Evolutionary conservation across 2,888 invertebrate genomes (phyloP), one percentile per base, ranked within the genome.

Genomic region (Rhorus exstirpatorius): DNA sequence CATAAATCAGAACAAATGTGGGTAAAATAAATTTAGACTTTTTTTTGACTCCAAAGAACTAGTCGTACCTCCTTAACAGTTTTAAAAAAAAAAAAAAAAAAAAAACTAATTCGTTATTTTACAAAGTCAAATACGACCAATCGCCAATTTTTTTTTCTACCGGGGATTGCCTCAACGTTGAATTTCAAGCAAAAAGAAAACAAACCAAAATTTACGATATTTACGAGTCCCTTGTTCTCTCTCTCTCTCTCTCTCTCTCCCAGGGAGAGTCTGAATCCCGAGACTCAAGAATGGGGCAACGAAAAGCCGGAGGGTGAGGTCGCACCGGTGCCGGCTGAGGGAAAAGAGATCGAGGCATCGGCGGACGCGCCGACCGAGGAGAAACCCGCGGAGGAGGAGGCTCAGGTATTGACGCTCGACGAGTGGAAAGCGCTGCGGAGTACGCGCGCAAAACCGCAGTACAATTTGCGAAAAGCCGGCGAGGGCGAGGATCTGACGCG

Each of bases 361-460:
- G 90, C 91, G 12, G 93, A 93, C 60, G 83, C 88, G 61, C 85
- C 90, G 2, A 75, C 92, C 8, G 93, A 92, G 65, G 93, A 94
- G 89, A 94, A 93, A 83, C 94, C 91, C 0, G 94, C 94, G 70
- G 97, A 97, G 89, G 97, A 97, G 86, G 97, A 96, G 93, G 95
- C 96, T 65, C 96, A 84, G 90, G 97, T 97, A 94, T 94, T 99
- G 93, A 99, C 99, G 44, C 94, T 98, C 88, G 98, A 98, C 91
- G 98, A 99, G 94, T 99, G 97, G 96, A 98, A 98, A 93, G 98
- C 97, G 78, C 94, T 97, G 89, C 97, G 97, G 90, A 96, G 96
- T 90, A 95, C 95, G 72, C 96, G 98, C 87, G 95, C 95, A 82
- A 97, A 97, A 93, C 97, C 98, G 65, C 96, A 96, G 88, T 99